Conservation (phyloP, 2,797 vertebrate species). For the Eremophila alpestris region DNA sequence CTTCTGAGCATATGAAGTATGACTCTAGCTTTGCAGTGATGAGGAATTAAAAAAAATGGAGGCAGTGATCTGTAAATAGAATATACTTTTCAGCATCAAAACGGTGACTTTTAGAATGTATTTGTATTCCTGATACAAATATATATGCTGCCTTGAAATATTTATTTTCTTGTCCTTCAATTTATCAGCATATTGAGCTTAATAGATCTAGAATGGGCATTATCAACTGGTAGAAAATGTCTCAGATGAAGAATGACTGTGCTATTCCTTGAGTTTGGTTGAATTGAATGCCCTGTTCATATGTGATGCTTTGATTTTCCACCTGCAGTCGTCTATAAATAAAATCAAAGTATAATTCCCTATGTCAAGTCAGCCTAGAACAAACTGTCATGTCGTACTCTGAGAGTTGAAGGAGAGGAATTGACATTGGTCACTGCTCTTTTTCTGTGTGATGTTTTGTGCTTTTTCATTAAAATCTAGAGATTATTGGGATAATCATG, state of each 20-base stretch:
- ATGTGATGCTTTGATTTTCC: background rate
- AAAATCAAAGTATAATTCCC: background rate
- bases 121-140: background rate
- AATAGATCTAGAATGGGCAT: background rate
- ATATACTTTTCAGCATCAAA: background rate
- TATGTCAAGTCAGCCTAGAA: background rate
- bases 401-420: background rate
- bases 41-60: background rate
- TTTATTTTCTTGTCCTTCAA: background rate
- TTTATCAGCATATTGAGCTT: background rate
- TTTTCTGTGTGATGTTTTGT: background rate
- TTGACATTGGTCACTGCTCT: background rate
- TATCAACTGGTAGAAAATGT: background rate
- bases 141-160: background rate
- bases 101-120: background rate
- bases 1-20: background rate
- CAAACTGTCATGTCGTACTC: background rate
- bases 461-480: background rate
- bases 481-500: background rate
- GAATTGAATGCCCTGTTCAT: background rate
- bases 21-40: slow-evolving; percentile 5
- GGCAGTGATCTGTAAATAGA: background rate
- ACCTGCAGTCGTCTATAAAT: background rate
- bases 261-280: background rate
- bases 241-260: background rate